Evolutionary conservation across 1,140 invertebrate genomes (phyloP).

Genomic region (Panagrolaimus sp.): DNA sequence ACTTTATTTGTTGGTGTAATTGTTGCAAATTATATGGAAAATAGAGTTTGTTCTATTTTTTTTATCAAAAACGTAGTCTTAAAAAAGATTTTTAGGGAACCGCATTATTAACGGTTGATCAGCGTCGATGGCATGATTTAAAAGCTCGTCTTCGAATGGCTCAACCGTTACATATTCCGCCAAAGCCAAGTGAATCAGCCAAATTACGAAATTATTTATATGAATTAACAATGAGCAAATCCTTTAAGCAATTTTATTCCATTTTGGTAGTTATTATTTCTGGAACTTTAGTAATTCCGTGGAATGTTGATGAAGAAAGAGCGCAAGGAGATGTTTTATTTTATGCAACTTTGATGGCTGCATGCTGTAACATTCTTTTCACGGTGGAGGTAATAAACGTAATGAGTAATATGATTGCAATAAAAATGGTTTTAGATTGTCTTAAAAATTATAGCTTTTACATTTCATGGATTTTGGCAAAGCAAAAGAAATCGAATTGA

Average conservation of each 20-base stretch:
- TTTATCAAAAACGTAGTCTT: neutral
- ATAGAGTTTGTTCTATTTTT: conserved; percentile 67
- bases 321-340: conserved; percentile 55
- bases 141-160: conserved; percentile 98
- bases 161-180: conserved; percentile 93
- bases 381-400: conserved; percentile 60
- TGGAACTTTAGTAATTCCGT: conserved; percentile 59
- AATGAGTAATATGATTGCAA: neutral
- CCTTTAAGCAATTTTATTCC: conserved; percentile 71
- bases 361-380: conserved; percentile 68
- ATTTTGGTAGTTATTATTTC: conserved; percentile 53
- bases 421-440: conserved; percentile 77
- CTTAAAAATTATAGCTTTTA: conserved; percentile 98
- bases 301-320: conserved; percentile 62
- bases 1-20: conserved; percentile 93
- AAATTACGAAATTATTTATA: conserved; percentile 84
- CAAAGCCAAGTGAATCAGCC: conserved; percentile 68
- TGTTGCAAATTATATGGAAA: conserved; percentile 99
- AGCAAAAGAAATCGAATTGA: conserved; percentile 94
- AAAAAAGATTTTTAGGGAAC: conserved; percentile 81
- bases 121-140: conserved; percentile 95
- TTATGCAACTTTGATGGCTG: conserved; percentile 76
- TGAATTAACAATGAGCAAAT: conserved; percentile 92
- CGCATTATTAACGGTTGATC: conserved; percentile 93
- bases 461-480: conserved; percentile 94